These are phyloP conservation scores for Ophion ventricosus DNA, from an alignment of 2,888 invertebrate species.

Conservation along the genomic window DNA sequence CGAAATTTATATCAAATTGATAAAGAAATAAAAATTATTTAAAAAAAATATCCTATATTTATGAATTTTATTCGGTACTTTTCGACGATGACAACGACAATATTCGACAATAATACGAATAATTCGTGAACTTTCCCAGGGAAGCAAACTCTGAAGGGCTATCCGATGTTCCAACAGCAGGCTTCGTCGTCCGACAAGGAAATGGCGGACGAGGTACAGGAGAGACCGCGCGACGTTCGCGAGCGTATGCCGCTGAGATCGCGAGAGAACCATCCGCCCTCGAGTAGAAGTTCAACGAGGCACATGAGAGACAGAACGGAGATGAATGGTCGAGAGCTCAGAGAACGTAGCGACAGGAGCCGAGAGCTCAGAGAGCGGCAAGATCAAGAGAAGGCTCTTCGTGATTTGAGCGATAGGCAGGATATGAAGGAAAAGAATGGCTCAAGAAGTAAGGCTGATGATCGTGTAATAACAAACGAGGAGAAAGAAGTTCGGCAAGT, in stretches of 20 bases:
- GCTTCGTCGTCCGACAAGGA: constrained; percentile 82
- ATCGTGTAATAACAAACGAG: constrained; percentile 73
- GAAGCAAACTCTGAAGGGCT: constrained; percentile 82
- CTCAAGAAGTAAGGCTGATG: constrained; percentile 74
- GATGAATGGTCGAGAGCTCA: constrained; percentile 72
- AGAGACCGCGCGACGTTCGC: constrained; percentile 76
- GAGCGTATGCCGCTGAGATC: constrained; percentile 80
- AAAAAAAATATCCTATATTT: too few relatives aligned
- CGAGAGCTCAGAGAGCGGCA: constrained; percentile 74
- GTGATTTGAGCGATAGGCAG: constrained; percentile 74
- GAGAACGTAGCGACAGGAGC: constrained; percentile 69
- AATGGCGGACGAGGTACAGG: constrained; percentile 79
- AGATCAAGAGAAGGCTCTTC: constrained; percentile 75
- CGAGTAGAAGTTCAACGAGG: constrained; percentile 76
- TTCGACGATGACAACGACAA: neutral
- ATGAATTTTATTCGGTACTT: too few relatives aligned
- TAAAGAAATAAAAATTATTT: too few relatives aligned
- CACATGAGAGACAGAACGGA: constrained; percentile 78
- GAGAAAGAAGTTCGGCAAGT: constrained; percentile 78
- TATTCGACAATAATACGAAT: too few relatives aligned
- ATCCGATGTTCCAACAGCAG: constrained; percentile 82
- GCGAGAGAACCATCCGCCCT: constrained; percentile 81
- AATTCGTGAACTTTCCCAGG: constrained; percentile 70
- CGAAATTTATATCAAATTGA: too few relatives aligned
- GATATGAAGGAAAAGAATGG: constrained; percentile 75